These are phyloP conservation scores for Cydia fagiglandana DNA, from an alignment of 1,140 invertebrate genomes.

Conservation along the genomic window DNA sequence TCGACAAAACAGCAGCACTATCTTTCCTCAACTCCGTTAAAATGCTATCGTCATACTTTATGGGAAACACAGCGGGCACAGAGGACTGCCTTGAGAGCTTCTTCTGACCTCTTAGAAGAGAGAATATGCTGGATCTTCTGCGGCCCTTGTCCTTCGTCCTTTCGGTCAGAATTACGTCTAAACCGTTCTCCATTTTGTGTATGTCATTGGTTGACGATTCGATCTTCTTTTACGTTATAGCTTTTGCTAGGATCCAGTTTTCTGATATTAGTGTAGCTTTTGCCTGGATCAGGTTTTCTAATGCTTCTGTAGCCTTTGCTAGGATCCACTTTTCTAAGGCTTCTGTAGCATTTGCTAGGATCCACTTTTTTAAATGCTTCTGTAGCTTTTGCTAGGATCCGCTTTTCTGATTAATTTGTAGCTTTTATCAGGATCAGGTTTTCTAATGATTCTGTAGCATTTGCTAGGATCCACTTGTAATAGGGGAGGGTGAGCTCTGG, in stretches of 20 bases:
- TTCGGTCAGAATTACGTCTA: conserved; percentile 37
- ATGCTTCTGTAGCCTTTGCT: too few species aligned
- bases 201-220: neutral
- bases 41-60: conserved; percentile 46
- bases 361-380: too few species aligned
- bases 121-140: conserved; percentile 64
- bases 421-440: neutral
- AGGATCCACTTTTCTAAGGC: too few species aligned
- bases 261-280: neutral
- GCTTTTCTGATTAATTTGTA: too few species aligned
- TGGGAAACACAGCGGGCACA: conserved; percentile 54
- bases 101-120: conserved; percentile 58
- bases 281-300: too few species aligned
- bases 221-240: neutral
- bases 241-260: neutral
- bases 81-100: conserved; percentile 62
- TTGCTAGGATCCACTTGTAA: too few species aligned
- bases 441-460: neutral
- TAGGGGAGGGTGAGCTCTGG: too few species aligned
- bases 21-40: neutral
- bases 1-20: conserved; percentile 47
- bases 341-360: too few species aligned
- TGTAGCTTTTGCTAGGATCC: too few species aligned
- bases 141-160: conserved; percentile 57
- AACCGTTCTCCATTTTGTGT: conserved; percentile 50